These are phyloP conservation scores for Diploptera punctata DNA, from an alignment of 2,888 invertebrate genomes.

Conservation along the genomic window DNA sequence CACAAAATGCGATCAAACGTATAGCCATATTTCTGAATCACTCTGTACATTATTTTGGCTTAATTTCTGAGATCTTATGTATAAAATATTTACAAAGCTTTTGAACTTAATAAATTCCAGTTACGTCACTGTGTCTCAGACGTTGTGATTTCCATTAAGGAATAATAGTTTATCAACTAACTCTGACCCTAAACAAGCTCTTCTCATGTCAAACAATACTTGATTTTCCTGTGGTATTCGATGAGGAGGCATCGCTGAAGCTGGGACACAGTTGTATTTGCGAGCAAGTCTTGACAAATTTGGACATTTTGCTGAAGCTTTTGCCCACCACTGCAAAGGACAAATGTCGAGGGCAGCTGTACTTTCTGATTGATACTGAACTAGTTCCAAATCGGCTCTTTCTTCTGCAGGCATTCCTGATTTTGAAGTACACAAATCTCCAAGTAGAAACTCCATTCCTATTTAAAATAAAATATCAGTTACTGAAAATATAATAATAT, in stretches of 20 bases:
- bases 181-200: slow-evolving; percentile 54
- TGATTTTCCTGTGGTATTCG: slow-evolving; percentile 54
- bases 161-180: slow-evolving; percentile 55
- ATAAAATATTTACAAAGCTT: no score
- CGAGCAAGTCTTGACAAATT: slow-evolving; percentile 54
- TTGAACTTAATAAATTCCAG: no score
- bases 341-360: slow-evolving; percentile 56
- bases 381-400: slow-evolving; percentile 56
- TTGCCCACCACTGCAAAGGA: slow-evolving; percentile 58
- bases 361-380: slow-evolving; percentile 57
- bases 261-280: slow-evolving; percentile 57
- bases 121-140: slow-evolving; percentile 3
- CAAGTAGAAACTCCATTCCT: slow-evolving; percentile 57
- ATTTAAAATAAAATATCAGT: no score
- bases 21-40: no score
- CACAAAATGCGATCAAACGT: no score
- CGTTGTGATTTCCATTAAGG: slow-evolving; percentile 51
- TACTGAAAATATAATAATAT: no score
- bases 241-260: slow-evolving; percentile 54
- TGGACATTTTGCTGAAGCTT: slow-evolving; percentile 54
- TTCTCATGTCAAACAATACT: slow-evolving; percentile 52
- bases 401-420: slow-evolving; percentile 54
- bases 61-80: no score
- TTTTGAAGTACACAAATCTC: slow-evolving; percentile 52
- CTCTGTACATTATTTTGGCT: no score